A percentile compares a stretch with the other conserved stretches of the same genome.
These are phyloP conservation scores for Entomobrya multifasciata DNA, from an alignment of 2,888 invertebrate species.

Conservation along the genomic window DNA sequence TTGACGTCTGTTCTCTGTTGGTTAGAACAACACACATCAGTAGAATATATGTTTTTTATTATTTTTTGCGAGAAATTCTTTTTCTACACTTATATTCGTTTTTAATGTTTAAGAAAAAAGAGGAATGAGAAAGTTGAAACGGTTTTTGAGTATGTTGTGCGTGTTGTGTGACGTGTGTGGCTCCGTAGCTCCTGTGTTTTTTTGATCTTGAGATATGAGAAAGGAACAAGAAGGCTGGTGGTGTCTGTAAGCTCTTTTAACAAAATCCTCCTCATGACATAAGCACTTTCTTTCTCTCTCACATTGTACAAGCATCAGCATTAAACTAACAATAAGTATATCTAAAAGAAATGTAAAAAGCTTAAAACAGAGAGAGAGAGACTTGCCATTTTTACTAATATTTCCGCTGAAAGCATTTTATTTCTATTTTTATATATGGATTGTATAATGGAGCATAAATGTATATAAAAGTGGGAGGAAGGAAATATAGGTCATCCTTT, in stretches of 20 bases:
- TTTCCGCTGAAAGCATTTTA: constrained; percentile 48
- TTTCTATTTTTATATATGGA: background rate
- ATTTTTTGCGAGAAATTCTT: background rate
- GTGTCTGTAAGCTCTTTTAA: constrained; percentile 3
- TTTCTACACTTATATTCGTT: background rate
- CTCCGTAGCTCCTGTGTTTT: background rate
- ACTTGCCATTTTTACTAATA: constrained; percentile 47
- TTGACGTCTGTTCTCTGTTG: background rate
- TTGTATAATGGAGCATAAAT: background rate
- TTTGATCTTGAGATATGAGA: constrained; percentile 25
- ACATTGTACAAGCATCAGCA: background rate
- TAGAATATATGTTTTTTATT: background rate
- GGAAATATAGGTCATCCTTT: constrained; percentile 63
- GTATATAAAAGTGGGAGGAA: background rate
- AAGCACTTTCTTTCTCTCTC: background rate
- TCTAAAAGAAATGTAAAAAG: background rate
- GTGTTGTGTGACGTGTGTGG: background rate
- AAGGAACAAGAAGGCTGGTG: background rate
- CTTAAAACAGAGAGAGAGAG: background rate
- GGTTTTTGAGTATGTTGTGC: background rate
- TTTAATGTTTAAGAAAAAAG: constrained; percentile 6
- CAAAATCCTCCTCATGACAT: constrained; percentile 27
- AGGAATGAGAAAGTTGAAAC: background rate
- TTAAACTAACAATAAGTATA: background rate
- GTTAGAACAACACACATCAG: no score